Conservation (phyloP, 2,113 vertebrate species). For the Rhodinocichla rosea region DNA sequence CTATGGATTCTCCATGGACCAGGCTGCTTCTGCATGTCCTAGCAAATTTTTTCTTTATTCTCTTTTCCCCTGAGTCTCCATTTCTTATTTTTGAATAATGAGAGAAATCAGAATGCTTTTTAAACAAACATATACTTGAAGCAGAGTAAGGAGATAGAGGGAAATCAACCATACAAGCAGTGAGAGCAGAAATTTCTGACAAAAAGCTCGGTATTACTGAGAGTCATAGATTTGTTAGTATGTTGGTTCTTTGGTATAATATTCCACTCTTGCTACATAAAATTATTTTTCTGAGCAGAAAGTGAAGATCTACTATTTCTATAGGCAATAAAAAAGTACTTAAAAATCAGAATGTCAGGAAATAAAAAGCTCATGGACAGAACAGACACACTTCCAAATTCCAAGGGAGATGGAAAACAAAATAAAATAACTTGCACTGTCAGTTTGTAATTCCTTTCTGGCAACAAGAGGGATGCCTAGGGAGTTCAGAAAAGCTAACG, state of each 20-base stretch:
- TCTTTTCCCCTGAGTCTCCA: neutral
- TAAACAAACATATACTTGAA: neutral
- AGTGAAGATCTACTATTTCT: neutral
- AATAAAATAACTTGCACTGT: constrained; percentile 15
- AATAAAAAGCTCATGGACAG: neutral
- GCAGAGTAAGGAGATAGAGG: neutral
- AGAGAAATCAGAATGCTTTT: neutral
- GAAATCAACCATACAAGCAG: neutral
- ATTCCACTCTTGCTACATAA: neutral
- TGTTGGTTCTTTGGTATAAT: neutral
- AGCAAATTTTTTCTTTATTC: neutral
- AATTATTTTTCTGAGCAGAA: constrained; percentile 1
- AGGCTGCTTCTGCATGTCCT: neutral
- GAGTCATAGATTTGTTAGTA: neutral
- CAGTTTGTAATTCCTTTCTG: constrained; percentile 27
- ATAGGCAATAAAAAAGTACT: neutral
- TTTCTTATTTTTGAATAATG: neutral
- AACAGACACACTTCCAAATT: constrained; percentile 5
- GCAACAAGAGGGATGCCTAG: constrained; percentile 1
- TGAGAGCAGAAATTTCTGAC: neutral
- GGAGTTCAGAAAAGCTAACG: constrained; percentile 26
- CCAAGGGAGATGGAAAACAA: constrained; percentile 12
- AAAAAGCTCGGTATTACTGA: neutral
- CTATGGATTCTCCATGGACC: neutral
- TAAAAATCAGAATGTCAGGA: neutral